Evolutionary conservation across 2,888 invertebrate species (phyloP), one percentile per base, ranked within the genome.

Genomic region (Lacanobia oleracea): DNA sequence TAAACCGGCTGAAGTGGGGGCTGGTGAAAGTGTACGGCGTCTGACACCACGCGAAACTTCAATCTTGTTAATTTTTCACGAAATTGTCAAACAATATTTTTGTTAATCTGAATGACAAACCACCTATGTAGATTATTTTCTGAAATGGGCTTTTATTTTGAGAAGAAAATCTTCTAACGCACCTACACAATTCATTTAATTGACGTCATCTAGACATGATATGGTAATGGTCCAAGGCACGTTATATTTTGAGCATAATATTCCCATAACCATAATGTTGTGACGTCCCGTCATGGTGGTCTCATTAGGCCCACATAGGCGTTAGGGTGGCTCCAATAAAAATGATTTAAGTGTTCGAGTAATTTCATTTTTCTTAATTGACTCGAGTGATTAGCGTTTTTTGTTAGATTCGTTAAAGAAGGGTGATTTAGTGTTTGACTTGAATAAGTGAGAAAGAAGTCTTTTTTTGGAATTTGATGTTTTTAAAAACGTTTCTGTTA

Each of bases 331-430:
- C 50, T 67, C 63, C 56, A 70, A 72, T 80, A 75, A 80, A 77
- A 70, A 83, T 81, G 72, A 84, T 85, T 85, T 81, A 85, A 80
- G 51, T 61, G 68, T 62, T 69, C 43, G 50, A 70, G 72, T 83
- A 76, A 84, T 84, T 83, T 54, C 56, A 77, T 85, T 85, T 67
- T 57, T 62, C 69, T 62, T 78, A 78, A 83, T 76, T 78, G 74
- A 75, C 65, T 67, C 12, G 37, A 75, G 63, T 67, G 72, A 81
- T 83, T 83, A 81, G 56, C n/a, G 53, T 81, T 85, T 79, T 85
- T 83, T 74, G 50, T 74, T 1, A 5, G 10, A 18, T 14, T 45
- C n/a, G 6, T 5, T 16, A 71, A 63, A 57, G 54, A 21, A 45
- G 60, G 27, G 40, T 68, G 59, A 60, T 79, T 65, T 59, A 64